Conservation (phyloP, 2,888 invertebrate genomes). For the Idaea straminata region DNA sequence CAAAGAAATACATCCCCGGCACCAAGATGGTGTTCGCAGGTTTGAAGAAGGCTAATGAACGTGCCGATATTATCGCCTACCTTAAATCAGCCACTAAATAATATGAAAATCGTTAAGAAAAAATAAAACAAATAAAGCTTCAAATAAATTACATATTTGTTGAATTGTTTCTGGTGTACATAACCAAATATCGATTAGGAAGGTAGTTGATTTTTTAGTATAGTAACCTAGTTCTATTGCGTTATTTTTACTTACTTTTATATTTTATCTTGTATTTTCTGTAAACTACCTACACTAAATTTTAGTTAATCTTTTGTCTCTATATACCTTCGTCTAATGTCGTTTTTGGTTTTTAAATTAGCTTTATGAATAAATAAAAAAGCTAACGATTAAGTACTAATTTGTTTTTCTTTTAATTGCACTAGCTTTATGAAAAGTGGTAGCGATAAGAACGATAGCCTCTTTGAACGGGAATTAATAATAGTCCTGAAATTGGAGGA, state of each 20-base stretch:
- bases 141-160: not conserved
- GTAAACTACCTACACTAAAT: not conserved
- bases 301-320: too few relatives aligned
- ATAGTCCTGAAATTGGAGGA: too few relatives aligned
- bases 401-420: too few relatives aligned
- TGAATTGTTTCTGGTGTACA: too few relatives aligned
- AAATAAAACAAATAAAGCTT: constrained; percentile 32
- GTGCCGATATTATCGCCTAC: constrained; percentile 97
- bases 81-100: constrained; percentile 91
- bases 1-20: constrained; percentile 99
- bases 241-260: not conserved
- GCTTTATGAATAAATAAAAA: not conserved
- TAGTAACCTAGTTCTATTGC: not conserved
- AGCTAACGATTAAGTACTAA: not conserved
- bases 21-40: constrained; percentile 99
- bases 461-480: not conserved
- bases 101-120: constrained; percentile 55
- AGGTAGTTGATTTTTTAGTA: not conserved
- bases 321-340: too few relatives aligned
- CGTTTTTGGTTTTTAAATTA: too few relatives aligned
- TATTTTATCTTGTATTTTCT: not conserved
- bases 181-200: too few relatives aligned
- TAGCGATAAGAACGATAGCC: not conserved
- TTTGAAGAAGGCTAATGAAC: constrained; percentile 95
- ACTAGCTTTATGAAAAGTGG: not conserved